These are phyloP conservation scores for Asbolus verrucosus DNA, from an alignment of 1,140 invertebrate genomes.

Conservation along the genomic window DNA sequence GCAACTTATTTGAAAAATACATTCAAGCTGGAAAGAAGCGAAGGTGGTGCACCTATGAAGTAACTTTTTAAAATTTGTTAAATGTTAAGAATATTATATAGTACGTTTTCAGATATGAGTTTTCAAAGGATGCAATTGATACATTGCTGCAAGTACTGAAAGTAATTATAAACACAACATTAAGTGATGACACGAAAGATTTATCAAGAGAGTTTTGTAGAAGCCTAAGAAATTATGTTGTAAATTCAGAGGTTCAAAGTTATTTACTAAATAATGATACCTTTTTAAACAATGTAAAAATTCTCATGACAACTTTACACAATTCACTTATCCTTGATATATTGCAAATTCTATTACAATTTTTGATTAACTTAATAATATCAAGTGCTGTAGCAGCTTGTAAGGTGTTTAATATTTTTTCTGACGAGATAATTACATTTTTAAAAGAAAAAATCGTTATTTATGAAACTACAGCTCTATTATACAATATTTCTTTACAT, in stretches of 20 bases:
- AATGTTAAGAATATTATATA: no score
- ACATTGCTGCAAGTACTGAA: not conserved
- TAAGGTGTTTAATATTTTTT: constrained; percentile 41
- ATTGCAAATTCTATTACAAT: constrained; percentile 56
- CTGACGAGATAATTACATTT: constrained; percentile 35
- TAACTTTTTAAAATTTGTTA: constrained; percentile 17
- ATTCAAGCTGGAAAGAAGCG: constrained; percentile 1
- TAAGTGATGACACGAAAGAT: constrained; percentile 5
- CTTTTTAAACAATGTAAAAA: constrained; percentile 32
- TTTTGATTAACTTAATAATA: constrained; percentile 53
- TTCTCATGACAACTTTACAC: constrained; percentile 29
- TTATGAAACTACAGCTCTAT: constrained; percentile 51
- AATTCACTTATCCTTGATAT: not conserved
- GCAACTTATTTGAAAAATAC: not conserved
- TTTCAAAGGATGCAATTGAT: not conserved
- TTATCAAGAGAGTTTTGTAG: constrained; percentile 48
- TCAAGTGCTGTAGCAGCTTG: constrained; percentile 42
- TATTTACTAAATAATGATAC: constrained; percentile 29
- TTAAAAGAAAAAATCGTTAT: constrained; percentile 42
- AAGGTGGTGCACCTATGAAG: not conserved
- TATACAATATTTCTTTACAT: constrained; percentile 52
- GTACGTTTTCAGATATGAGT: constrained; percentile 14
- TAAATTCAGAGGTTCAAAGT: constrained; percentile 45
- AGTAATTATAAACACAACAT: not conserved
- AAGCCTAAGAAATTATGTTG: constrained; percentile 50